Percentiles rank a stretch among this genome's conserved stretches.
Conservation (phyloP, 2,797 vertebrate genomes). For the Aplochiton taeniatus region DNA sequence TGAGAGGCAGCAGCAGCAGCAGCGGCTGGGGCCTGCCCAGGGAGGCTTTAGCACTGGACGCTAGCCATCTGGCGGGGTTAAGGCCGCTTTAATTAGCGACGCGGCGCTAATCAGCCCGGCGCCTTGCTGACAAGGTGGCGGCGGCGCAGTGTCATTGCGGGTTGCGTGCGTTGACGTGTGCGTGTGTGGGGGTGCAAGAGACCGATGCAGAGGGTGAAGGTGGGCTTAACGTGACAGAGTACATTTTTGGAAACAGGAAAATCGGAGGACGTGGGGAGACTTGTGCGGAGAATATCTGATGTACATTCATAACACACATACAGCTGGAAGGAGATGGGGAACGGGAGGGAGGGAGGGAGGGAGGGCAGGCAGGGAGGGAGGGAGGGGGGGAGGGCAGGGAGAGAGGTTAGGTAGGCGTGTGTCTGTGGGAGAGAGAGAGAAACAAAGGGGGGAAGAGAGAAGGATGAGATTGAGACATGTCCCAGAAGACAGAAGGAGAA, state of each 20-base stretch:
- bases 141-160: background rate
- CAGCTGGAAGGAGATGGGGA: no score
- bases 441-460: background rate
- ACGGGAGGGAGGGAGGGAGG: background rate
- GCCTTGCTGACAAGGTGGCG: no score
- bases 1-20: constrained; percentile 8
- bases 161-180: no score
- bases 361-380: background rate
- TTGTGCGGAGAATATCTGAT: no score
- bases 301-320: no score
- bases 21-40: background rate
- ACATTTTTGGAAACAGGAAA: no score
- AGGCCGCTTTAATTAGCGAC: constrained; percentile 24
- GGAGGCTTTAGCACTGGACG: background rate
- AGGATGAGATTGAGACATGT: background rate
- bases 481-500: background rate
- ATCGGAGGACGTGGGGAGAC: no score
- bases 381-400: background rate
- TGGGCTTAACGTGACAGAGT: no score
- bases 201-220: no score
- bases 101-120: constrained; percentile 2
- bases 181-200: no score
- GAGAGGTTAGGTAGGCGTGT: background rate
- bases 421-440: background rate
- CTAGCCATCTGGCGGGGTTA: constrained; percentile 25